Percentiles rank a stretch among this genome's conserved stretches.
Conservation (phyloP, 2,113 vertebrate species). For the Papio anubis region DNA sequence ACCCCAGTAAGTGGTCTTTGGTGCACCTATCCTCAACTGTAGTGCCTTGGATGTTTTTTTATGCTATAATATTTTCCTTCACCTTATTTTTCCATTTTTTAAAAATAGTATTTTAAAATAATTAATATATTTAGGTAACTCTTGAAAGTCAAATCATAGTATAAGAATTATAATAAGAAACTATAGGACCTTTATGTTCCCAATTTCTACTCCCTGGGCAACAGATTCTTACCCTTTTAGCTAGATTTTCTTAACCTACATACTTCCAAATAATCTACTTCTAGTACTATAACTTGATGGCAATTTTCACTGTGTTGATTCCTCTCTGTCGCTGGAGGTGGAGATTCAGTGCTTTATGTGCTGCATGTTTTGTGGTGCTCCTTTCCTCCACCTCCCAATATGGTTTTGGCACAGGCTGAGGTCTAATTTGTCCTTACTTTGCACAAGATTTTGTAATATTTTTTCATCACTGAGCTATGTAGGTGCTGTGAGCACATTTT, state of each 20-base stretch:
- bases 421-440: background rate
- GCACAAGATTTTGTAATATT: background rate
- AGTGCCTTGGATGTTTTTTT: background rate
- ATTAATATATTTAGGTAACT: background rate
- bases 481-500: background rate
- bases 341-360: background rate
- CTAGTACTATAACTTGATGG: background rate
- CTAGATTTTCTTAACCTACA: background rate
- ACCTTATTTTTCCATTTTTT: background rate
- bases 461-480: background rate
- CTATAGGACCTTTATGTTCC: background rate
- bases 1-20: background rate
- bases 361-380: background rate
- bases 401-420: background rate
- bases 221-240: background rate
- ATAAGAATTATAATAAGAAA: background rate
- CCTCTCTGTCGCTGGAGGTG: background rate
- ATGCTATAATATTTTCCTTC: background rate
- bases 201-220: background rate
- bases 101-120: background rate
- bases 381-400: background rate
- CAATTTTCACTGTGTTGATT: background rate
- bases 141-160: background rate
- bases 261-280: background rate
- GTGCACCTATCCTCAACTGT: background rate